Percentiles rank a stretch among this genome's conserved stretches.
Evolutionary conservation across 1,140 invertebrate species (phyloP).

Genomic region (Micrasema longulum): DNA sequence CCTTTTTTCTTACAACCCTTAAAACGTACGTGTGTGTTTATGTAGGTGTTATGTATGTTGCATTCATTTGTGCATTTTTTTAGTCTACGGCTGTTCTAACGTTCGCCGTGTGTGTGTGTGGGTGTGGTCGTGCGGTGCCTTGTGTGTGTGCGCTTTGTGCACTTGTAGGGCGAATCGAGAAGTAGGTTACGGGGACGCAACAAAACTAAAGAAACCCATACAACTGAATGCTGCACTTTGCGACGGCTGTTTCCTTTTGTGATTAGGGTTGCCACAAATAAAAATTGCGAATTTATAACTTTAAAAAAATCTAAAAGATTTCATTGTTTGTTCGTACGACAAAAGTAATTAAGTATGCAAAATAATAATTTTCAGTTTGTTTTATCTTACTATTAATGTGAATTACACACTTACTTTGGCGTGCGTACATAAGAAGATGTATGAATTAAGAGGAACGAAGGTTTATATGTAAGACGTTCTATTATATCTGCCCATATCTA

Average conservation of each 20-base stretch:
- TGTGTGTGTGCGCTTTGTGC: conserved; percentile 27
- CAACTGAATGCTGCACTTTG: conserved; percentile 41
- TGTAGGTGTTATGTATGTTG: not conserved
- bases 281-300: not conserved
- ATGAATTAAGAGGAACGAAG: too few relatives aligned
- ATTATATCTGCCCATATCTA: too few relatives aligned
- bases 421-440: too few relatives aligned
- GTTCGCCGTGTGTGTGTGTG: conserved; percentile 12
- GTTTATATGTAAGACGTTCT: too few relatives aligned
- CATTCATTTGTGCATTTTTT: conserved; percentile 24
- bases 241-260: conserved; percentile 38
- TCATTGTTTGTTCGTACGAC: too few relatives aligned
- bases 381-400: too few relatives aligned
- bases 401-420: too few relatives aligned
- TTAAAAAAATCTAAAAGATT: not conserved
- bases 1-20: too few relatives aligned
- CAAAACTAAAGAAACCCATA: conserved; percentile 38
- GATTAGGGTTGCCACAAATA: conserved; percentile 21
- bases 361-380: too few relatives aligned
- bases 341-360: too few relatives aligned
- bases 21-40: too few relatives aligned
- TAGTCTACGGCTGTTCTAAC: conserved; percentile 18
- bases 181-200: conserved; percentile 42
- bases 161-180: conserved; percentile 43
- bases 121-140: not conserved